phyloP scores from a whole-genome alignment of 2,797 vertebrate genomes.

The Sylvia borin region DNA sequence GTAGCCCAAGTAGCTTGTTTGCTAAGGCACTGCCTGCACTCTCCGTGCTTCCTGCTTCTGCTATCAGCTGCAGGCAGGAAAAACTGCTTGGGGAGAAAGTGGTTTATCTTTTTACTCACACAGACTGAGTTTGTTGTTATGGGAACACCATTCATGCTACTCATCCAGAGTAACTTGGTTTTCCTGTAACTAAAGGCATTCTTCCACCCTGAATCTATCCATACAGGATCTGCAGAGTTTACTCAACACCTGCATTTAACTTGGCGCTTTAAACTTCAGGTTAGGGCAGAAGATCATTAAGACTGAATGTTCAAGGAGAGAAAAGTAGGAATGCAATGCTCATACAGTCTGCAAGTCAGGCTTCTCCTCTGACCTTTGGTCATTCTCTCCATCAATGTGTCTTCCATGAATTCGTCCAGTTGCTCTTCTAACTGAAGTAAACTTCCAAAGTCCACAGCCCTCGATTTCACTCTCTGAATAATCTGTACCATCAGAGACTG shows the following conservation, averaged over 20 bases:
- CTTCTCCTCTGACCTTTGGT: background rate
- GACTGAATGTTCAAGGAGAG: background rate
- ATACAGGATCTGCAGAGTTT: background rate
- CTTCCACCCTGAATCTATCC: background rate
- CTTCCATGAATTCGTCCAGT: background rate
- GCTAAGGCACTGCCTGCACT: background rate
- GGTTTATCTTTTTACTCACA: background rate
- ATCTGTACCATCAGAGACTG: background rate
- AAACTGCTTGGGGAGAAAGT: background rate
- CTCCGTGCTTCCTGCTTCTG: background rate
- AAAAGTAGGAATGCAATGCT: background rate
- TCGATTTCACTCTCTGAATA: accelerated
- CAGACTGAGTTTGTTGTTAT: background rate
- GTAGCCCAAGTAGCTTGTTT: background rate
- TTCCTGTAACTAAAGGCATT: background rate
- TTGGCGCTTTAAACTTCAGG: background rate
- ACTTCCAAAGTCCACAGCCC: background rate
- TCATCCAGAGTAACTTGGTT: background rate
- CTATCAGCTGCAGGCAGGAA: background rate
- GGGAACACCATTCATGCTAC: background rate
- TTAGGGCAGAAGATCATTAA: background rate
- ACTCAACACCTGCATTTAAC: background rate
- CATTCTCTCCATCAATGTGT: background rate
- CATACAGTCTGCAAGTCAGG: background rate
- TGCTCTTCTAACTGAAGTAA: background rate